Percentiles rank a stretch among this genome's conserved stretches.
phyloP scores from a whole-genome alignment of 92 coral and sea anemone genomes.

The Paragorgia papillata region DNA sequence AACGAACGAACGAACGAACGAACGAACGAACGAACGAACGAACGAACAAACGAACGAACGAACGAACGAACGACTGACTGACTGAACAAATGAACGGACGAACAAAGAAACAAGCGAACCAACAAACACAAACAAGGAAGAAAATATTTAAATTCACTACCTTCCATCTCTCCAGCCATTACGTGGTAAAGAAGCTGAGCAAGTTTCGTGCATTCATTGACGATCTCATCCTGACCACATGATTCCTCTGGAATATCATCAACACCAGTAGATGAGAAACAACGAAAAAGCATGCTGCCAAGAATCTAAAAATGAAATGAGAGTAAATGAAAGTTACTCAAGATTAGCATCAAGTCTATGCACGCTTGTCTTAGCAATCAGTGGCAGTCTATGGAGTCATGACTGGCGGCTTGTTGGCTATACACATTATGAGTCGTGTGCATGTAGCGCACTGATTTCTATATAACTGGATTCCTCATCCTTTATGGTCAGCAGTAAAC shows the following conservation, averaged over 20 bases:
- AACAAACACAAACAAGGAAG: background rate
- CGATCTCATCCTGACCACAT: background rate
- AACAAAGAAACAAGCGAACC: background rate
- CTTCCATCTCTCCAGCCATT: slow-evolving; percentile 21
- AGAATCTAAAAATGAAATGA: slow-evolving; percentile 3
- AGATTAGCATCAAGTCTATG: too few species aligned
- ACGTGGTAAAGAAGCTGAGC: slow-evolving; percentile 22
- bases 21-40: background rate
- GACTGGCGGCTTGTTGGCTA: background rate
- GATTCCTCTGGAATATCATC: background rate
- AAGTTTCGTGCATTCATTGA: background rate
- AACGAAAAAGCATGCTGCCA: slow-evolving; percentile 10
- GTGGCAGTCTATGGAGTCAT: background rate
- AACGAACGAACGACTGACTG: background rate
- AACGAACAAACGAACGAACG: background rate
- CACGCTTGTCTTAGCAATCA: too few species aligned
- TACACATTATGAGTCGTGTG: too few species aligned
- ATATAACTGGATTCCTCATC: too few species aligned
- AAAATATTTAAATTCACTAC: background rate
- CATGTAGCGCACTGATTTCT: too few species aligned
- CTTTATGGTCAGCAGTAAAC: too few species aligned
- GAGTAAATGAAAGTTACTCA: too few species aligned
- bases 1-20: too few species aligned
- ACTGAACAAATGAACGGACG: background rate
- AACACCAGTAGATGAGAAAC: background rate